Conservation (phyloP, 2,797 vertebrate species). For the Tympanoctomys barrerae region DNA sequence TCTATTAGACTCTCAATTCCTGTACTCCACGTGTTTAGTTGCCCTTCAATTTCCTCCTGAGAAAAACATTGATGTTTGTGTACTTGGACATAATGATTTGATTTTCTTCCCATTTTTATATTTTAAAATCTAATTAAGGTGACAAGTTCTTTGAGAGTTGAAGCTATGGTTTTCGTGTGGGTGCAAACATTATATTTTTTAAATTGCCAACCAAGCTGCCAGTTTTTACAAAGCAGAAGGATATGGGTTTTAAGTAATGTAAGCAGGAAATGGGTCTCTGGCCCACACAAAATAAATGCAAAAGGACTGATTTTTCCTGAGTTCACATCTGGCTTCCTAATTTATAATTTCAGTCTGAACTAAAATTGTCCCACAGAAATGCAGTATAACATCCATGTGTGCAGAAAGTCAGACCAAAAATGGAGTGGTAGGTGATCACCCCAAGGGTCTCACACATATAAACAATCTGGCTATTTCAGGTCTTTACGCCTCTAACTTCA, state of each 20-base stretch:
- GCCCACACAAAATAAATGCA: slow-evolving; percentile 78
- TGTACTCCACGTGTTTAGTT: slow-evolving; percentile 56
- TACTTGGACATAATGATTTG: slow-evolving; percentile 55
- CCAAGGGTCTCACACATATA: background rate
- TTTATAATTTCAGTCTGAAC: slow-evolving; percentile 70
- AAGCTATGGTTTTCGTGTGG: slow-evolving; percentile 70
- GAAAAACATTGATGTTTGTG: slow-evolving; percentile 75
- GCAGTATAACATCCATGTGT: background rate
- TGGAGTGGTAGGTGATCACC: background rate
- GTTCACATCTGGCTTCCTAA: slow-evolving; percentile 74
- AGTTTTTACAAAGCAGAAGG: slow-evolving; percentile 76
- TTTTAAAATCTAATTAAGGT: slow-evolving; percentile 81
- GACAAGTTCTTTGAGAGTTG: slow-evolving; percentile 73
- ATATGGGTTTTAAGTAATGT: slow-evolving; percentile 80
- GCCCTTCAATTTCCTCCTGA: slow-evolving; percentile 63
- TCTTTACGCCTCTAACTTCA: background rate
- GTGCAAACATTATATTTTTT: slow-evolving; percentile 76
- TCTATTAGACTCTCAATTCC: slow-evolving; percentile 38
- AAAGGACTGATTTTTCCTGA: slow-evolving; percentile 63
- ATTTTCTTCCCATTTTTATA: slow-evolving; percentile 77
- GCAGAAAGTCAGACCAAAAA: background rate
- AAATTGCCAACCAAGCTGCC: slow-evolving; percentile 77
- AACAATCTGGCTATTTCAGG: background rate
- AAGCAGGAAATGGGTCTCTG: slow-evolving; percentile 80
- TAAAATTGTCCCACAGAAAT: slow-evolving; percentile 64